Evolutionary conservation across 2,113 vertebrate species (phyloP).

Genomic region (Coptodon bakossiorum): DNA sequence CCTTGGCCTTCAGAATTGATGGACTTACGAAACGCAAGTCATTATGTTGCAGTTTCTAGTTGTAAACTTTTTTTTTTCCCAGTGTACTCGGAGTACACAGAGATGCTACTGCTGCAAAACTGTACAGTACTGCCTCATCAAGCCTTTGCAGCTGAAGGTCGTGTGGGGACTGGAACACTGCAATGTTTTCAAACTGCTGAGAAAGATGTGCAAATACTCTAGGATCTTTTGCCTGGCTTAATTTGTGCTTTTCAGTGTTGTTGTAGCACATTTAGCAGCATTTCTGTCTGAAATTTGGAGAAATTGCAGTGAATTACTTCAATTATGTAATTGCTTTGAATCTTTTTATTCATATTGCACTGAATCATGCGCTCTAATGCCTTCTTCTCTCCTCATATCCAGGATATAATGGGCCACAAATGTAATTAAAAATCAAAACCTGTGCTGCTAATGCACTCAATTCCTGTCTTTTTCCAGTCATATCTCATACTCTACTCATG

Average conservation of each 20-base stretch:
- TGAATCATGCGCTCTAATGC: not conserved
- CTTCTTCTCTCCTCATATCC: not conserved
- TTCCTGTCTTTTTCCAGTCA: not conserved
- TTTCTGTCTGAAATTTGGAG: not conserved
- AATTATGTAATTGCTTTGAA: not conserved
- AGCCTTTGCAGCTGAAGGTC: constrained; percentile 3
- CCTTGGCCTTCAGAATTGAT: constrained; percentile 14
- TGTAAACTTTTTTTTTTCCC: not conserved
- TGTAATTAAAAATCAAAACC: not conserved
- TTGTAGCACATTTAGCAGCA: not conserved
- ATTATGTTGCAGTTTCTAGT: constrained; percentile 6
- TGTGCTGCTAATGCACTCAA: not conserved
- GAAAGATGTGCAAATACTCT: not conserved
- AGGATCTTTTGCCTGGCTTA: not conserved
- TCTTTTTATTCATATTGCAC: not conserved
- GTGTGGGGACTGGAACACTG: not conserved
- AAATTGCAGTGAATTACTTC: not conserved
- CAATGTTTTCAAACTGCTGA: not conserved
- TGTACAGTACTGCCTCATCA: not conserved
- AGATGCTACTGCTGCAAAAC: not conserved
- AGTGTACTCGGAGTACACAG: not conserved
- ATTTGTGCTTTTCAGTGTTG: not conserved
- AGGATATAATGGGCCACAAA: not conserved
- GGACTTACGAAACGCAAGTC: constrained; percentile 7
- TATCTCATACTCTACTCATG: not conserved